Percentiles rank a stretch among this genome's conserved stretches.
Evolutionary conservation across 2,113 vertebrate genomes (phyloP).

Genomic region (Protobothrops mucrosquamatus): DNA sequence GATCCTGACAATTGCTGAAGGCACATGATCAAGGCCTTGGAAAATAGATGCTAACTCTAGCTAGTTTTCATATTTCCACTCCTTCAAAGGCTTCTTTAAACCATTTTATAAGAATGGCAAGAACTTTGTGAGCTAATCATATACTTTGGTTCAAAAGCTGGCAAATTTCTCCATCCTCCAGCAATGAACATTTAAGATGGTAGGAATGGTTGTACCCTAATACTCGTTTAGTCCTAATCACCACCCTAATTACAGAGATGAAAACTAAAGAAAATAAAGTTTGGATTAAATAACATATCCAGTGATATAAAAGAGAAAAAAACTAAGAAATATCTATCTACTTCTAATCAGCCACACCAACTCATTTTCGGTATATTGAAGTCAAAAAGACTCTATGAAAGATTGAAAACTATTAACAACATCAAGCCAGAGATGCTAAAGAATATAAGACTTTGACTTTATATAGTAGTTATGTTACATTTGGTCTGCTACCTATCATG

Average conservation of each 20-base stretch:
- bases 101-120: neutral
- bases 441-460: neutral
- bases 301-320: neutral
- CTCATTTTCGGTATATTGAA: neutral
- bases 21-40: neutral
- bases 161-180: neutral
- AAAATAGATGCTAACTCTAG: neutral
- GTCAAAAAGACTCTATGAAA: neutral
- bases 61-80: neutral
- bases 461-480: too few relatives aligned
- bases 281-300: neutral
- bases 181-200: neutral
- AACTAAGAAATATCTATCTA: neutral
- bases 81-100: neutral
- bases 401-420: neutral
- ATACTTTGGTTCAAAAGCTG: neutral
- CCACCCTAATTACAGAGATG: neutral
- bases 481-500: too few relatives aligned
- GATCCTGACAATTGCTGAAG: neutral
- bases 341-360: neutral
- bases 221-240: neutral
- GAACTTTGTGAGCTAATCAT: neutral
- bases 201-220: neutral
- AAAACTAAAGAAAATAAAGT: neutral
- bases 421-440: neutral